These are phyloP conservation scores for Stegastes partitus DNA, from an alignment of 2,113 vertebrate genomes.

Conservation along the genomic window DNA sequence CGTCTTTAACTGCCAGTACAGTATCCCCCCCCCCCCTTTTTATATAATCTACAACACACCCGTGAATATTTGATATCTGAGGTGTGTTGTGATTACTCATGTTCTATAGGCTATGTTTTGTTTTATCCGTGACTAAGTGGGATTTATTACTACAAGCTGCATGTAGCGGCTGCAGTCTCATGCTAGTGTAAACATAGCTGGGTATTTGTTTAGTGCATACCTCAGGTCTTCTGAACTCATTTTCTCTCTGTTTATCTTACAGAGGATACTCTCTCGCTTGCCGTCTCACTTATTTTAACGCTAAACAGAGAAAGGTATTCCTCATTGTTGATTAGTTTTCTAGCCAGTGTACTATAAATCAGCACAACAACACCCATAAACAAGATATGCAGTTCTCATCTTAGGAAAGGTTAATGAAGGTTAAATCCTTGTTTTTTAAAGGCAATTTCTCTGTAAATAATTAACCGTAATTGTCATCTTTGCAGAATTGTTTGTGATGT, in stretches of 20 bases:
- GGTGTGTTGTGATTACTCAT: constrained; percentile 26
- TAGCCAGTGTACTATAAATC: constrained; percentile 3
- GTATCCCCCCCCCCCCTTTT: background rate
- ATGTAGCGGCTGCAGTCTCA: constrained; percentile 18
- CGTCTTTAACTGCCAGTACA: background rate
- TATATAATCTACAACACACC: constrained; percentile 6
- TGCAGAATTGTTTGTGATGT: background rate
- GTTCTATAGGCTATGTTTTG: constrained; percentile 13
- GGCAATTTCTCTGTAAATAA: background rate
- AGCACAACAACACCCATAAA: constrained; percentile 8
- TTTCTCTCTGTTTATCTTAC: constrained; percentile 20
- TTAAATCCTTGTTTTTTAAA: background rate
- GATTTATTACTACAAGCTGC: constrained; percentile 17
- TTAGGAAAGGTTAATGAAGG: background rate
- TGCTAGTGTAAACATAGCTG: constrained; percentile 40
- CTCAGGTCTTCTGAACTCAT: constrained; percentile 28
- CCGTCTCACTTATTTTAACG: background rate
- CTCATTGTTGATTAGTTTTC: constrained; percentile 18
- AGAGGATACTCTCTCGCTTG: background rate
- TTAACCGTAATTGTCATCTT: background rate
- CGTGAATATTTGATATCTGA: constrained; percentile 15
- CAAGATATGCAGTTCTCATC: background rate
- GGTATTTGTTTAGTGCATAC: constrained; percentile 31
- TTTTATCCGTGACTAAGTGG: background rate
- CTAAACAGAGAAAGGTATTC: background rate